phyloP scores from a whole-genome alignment of 2,888 invertebrate genomes.

The Diaphora mendica region DNA sequence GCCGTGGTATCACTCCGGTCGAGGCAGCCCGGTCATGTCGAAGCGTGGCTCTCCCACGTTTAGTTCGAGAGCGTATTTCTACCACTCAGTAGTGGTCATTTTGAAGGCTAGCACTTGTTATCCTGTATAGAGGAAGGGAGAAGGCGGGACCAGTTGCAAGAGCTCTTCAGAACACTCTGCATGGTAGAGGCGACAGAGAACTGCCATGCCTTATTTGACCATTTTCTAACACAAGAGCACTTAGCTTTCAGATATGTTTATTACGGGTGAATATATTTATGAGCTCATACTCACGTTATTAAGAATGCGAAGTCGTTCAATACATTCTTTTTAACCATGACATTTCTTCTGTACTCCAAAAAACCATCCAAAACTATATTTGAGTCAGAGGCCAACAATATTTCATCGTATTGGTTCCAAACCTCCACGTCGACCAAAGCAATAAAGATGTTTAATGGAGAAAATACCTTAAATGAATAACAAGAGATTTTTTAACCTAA shows the following conservation, averaged over 20 bases:
- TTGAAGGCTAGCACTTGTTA: too few species aligned
- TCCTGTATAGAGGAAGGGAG: too few species aligned
- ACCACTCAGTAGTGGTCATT: too few species aligned
- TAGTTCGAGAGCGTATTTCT: too few species aligned
- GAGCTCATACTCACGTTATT: slow-evolving; percentile 90
- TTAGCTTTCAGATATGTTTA: not conserved
- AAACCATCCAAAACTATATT: slow-evolving; percentile 96
- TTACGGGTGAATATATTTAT: not conserved
- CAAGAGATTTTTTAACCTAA: slow-evolving; percentile 36
- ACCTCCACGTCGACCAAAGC: slow-evolving; percentile 98
- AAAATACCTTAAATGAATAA: slow-evolving; percentile 90
- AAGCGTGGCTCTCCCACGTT: too few species aligned
- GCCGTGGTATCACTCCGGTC: too few species aligned
- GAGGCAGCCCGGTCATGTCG: too few species aligned
- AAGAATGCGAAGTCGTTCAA: slow-evolving; percentile 99
- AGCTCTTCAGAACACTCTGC: too few species aligned
- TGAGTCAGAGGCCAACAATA: slow-evolving; percentile 92
- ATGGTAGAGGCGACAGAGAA: too few species aligned
- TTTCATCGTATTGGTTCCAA: slow-evolving; percentile 96
- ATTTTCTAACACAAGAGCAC: not conserved
- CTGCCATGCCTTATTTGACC: too few species aligned
- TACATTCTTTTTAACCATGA: slow-evolving; percentile 90
- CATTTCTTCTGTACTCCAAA: slow-evolving; percentile 93
- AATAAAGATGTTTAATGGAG: slow-evolving; percentile 97
- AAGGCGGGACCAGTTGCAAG: too few species aligned